Conservation (phyloP, 2,113 vertebrate species). For the Clarias batrachus region DNA sequence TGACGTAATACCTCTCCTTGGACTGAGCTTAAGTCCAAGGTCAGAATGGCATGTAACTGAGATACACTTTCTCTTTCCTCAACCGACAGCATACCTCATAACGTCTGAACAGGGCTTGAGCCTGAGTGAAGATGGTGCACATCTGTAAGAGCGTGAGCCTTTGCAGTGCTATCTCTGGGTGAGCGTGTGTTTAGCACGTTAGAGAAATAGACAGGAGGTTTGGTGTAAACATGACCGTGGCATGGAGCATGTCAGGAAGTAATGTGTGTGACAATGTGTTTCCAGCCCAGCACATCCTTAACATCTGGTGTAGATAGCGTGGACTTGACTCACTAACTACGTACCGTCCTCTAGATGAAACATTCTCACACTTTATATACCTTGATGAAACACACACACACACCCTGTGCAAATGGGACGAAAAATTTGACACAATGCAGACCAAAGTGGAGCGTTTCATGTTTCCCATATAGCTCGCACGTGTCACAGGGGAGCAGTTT, state of each 20-base stretch:
- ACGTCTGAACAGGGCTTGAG: neutral
- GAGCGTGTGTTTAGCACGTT: conserved; percentile 57
- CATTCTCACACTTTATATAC: neutral
- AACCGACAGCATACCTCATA: neutral
- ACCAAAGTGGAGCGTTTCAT: conserved; percentile 35
- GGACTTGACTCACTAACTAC: conserved; percentile 47
- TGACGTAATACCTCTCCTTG: neutral
- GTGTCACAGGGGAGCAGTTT: conserved; percentile 39
- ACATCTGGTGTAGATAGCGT: neutral
- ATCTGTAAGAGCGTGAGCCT: neutral
- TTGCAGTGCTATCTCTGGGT: conserved; percentile 14
- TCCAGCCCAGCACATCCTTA: conserved; percentile 56
- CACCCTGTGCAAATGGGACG: neutral
- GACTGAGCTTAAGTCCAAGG: neutral
- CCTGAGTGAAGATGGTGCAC: neutral
- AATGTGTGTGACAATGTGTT: conserved; percentile 70
- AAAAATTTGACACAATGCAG: conserved; percentile 28
- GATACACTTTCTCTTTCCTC: neutral
- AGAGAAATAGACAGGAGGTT: conserved; percentile 47
- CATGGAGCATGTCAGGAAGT: conserved; percentile 72
- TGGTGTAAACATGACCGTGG: conserved; percentile 68
- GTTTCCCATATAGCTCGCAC: conserved; percentile 36
- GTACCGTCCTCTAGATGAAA: neutral
- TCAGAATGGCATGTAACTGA: neutral
- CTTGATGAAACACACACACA: neutral